Percentiles rank a stretch among this genome's conserved stretches.
These are phyloP conservation scores for Temnothorax ravouxi DNA, from an alignment of 2,888 invertebrate species.

Conservation along the genomic window DNA sequence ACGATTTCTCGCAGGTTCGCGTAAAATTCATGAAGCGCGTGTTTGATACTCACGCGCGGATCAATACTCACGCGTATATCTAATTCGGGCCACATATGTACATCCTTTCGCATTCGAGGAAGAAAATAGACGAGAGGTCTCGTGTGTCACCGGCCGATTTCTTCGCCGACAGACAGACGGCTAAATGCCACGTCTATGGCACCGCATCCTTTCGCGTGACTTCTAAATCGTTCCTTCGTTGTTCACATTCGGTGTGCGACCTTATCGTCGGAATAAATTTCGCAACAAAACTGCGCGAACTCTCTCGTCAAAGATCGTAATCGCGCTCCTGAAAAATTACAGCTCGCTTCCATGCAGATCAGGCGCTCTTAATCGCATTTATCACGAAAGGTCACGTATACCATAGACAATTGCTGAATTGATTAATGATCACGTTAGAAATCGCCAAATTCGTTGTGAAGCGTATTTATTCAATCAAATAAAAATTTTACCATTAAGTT, in stretches of 20 bases:
- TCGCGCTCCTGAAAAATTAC: slow-evolving; percentile 22
- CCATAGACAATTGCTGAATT: neutral
- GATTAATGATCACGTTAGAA: neutral
- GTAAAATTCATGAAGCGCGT: neutral
- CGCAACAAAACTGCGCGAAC: slow-evolving; percentile 32
- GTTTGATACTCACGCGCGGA: slow-evolving; percentile 27
- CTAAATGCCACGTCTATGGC: slow-evolving; percentile 6
- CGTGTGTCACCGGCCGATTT: slow-evolving; percentile 13
- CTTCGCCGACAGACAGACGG: slow-evolving; percentile 22
- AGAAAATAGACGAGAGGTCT: slow-evolving; percentile 16
- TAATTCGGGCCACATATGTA: slow-evolving; percentile 31
- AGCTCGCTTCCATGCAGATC: slow-evolving; percentile 22
- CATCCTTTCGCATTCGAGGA: neutral
- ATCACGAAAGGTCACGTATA: neutral
- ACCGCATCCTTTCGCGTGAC: slow-evolving; percentile 19
- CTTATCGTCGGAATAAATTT: slow-evolving; percentile 33
- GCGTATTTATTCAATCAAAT: neutral
- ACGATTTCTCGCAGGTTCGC: slow-evolving; percentile 25
- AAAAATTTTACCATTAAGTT: neutral
- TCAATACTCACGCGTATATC: slow-evolving; percentile 24
- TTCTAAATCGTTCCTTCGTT: slow-evolving; percentile 63
- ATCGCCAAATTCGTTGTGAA: neutral
- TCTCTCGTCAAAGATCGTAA: slow-evolving; percentile 24
- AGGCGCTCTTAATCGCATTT: neutral
- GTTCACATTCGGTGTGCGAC: slow-evolving; percentile 61